Evolutionary conservation across 2,797 vertebrate genomes (phyloP), one percentile per base, ranked within the genome.

Genomic region (Mus caroli): DNA sequence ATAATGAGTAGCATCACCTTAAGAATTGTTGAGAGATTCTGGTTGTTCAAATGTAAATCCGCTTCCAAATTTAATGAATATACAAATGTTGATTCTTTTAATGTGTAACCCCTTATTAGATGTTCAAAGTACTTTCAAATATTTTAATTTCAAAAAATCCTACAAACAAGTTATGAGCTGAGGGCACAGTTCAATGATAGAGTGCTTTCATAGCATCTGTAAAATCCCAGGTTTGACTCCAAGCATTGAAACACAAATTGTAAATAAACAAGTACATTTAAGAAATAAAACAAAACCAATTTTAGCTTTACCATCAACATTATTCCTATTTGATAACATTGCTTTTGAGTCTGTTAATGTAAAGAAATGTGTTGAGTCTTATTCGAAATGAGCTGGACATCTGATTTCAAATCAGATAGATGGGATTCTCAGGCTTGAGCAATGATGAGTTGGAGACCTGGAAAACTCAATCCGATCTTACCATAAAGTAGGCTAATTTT

Each of bases 1-100:
- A 31, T 78, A 80, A 90, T 95, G 87, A 90, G 60, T 90, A 77
- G 93, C 84, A 95, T 94, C 90, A 90, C 46, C 14, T 67, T 80
- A 67, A 90, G 34, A 94, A 73, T 8, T 78, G 4, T 40, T 73
- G 22, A 69, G 40, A 34, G n/a, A 94, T 60, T 93, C 79, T 90
- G 56, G 24, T 73, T 94, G 82, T 40, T 19, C 46, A 88, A 93
- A 82, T 56, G 24, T 52, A 89, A 96, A 69, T 94, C 71, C 90
- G 37, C 46, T 95, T 94, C 85, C 40, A 15, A 13, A 87, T 80
- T 91, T 84, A 94, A 76, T 92, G 15, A 64, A 60, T 88, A 78
- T 0, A 76, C 67, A 50, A 34, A 22, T 26, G 46, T 95, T 93
- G 93, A 31, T 58, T 92, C 24, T 73, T 76, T 95, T 52, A 90